Evolutionary conservation across 2,797 vertebrate genomes (phyloP).

Genomic region (Valencia hispanica): DNA sequence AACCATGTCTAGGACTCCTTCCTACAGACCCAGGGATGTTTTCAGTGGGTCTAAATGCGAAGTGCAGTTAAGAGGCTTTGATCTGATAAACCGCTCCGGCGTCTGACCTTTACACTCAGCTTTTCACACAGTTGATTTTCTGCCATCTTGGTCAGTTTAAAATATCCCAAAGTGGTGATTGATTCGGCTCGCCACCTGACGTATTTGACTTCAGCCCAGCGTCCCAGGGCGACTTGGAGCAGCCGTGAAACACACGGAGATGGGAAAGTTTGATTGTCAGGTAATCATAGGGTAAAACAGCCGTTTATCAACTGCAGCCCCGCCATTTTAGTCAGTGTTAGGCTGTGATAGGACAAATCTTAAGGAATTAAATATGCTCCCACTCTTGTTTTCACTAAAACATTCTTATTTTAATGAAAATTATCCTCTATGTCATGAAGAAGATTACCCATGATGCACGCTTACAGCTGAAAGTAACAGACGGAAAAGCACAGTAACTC

Average conservation of each 20-base stretch:
- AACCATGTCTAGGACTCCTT: not conserved
- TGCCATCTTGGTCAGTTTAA: constrained; percentile 29
- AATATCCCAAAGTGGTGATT: constrained; percentile 34
- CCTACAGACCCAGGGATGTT: not conserved
- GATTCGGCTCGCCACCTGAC: constrained; percentile 13
- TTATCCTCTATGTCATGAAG: constrained; percentile 3
- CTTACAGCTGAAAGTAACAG: constrained; percentile 14
- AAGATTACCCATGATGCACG: constrained; percentile 18
- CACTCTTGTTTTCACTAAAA: not conserved
- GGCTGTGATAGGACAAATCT: constrained; percentile 2
- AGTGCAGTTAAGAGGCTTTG: constrained; percentile 38
- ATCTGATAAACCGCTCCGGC: constrained; percentile 39
- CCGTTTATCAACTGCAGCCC: constrained; percentile 15
- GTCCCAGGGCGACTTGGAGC: not conserved
- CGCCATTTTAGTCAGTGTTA: constrained; percentile 6
- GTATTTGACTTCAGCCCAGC: not conserved
- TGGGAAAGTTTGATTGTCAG: constrained; percentile 47
- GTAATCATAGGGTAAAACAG: constrained; percentile 25
- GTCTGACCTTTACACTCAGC: constrained; percentile 49
- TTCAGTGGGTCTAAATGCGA: constrained; percentile 24
- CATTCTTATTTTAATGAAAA: not conserved
- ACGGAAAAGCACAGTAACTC: constrained; percentile 28
- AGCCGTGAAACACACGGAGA: not conserved
- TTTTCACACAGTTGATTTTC: constrained; percentile 47
- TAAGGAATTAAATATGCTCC: not conserved